Percentiles rank a stretch among this genome's conserved stretches.
Conservation (phyloP, 2,888 invertebrate genomes). For the Agapostemon virescens region DNA sequence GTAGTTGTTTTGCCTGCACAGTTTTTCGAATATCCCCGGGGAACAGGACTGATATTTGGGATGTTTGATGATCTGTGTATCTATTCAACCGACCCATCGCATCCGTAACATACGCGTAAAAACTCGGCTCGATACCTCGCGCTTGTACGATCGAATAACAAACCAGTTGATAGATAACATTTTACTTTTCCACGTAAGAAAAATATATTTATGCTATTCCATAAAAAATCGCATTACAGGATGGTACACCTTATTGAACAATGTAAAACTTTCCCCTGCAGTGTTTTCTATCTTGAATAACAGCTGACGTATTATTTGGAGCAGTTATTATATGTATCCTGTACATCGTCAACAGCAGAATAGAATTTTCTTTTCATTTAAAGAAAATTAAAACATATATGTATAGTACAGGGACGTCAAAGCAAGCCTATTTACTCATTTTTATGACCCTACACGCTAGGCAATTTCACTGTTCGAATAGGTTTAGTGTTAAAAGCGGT, state of each 20-base stretch:
- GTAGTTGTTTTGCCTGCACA: not conserved
- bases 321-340: too few species aligned
- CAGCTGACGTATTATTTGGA: too few species aligned
- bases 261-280: not conserved
- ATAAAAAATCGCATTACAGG: not conserved
- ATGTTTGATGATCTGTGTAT: not conserved
- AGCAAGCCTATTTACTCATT: too few species aligned
- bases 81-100: not conserved
- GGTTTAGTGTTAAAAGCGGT: too few species aligned
- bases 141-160: not conserved
- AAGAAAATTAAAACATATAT: too few species aligned
- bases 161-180: not conserved
- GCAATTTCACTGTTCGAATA: too few species aligned
- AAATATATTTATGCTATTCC: not conserved
- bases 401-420: too few species aligned
- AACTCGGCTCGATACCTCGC: not conserved
- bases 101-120: not conserved
- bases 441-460: too few species aligned
- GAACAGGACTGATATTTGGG: not conserved
- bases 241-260: not conserved
- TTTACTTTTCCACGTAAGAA: not conserved
- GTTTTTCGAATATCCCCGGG: not conserved
- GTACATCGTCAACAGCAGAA: too few species aligned
- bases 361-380: too few species aligned
- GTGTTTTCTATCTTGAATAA: not conserved